Conservation (phyloP, 2,888 invertebrate species). For the Melitaea athalia region DNA sequence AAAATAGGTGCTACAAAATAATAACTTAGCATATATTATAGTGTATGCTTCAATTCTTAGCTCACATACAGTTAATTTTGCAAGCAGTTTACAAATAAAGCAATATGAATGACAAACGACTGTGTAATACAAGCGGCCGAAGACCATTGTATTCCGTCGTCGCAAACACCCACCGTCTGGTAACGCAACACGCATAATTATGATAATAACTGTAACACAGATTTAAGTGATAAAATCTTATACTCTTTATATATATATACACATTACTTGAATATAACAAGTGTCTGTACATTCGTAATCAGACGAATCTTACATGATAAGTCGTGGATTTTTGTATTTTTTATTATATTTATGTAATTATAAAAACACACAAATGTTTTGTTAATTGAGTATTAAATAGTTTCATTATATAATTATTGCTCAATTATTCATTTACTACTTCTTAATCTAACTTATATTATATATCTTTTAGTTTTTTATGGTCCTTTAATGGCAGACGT, state of each 20-base stretch:
- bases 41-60: neutral
- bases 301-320: too few species aligned
- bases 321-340: too few species aligned
- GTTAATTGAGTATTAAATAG: too few species aligned
- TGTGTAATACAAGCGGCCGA: constrained; percentile 19
- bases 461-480: too few species aligned
- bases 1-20: neutral
- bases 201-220: constrained; percentile 23
- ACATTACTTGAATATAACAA: too few species aligned
- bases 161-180: constrained; percentile 24
- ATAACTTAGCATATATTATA: neutral
- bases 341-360: too few species aligned
- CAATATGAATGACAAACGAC: constrained; percentile 24
- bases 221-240: constrained; percentile 17
- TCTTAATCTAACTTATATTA: too few species aligned
- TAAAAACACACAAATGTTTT: too few species aligned
- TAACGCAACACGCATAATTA: constrained; percentile 19
- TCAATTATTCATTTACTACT: too few species aligned
- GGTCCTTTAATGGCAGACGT: too few species aligned
- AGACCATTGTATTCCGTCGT: constrained; percentile 25
- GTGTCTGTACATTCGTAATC: too few species aligned
- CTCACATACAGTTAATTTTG: constrained; percentile 17
- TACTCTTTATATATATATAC: neutral
- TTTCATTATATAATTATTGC: too few species aligned
- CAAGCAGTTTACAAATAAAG: constrained; percentile 20